phyloP scores from a whole-genome alignment of 2,113 vertebrate species.

The Syngnathus typhle region DNA sequence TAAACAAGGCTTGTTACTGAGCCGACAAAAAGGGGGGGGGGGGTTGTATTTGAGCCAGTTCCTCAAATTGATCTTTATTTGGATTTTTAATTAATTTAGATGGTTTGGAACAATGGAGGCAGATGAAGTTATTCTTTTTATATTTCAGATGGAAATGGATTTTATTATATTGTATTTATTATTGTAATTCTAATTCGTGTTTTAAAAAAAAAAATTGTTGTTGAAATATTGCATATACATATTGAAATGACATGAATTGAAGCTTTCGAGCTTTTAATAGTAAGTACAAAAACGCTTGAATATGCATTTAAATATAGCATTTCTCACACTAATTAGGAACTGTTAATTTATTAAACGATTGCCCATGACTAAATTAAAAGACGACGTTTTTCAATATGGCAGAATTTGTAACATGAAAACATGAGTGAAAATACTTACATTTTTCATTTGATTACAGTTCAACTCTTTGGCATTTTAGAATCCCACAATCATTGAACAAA shows the following conservation, averaged over 20 bases:
- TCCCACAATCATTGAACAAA: not conserved
- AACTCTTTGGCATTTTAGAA: not conserved
- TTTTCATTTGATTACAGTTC: not conserved
- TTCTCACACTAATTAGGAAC: not conserved
- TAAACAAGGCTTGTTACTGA: constrained; percentile 25
- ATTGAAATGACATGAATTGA: not conserved
- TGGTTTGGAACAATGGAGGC: not conserved
- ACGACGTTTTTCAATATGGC: not conserved
- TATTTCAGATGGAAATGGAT: not conserved
- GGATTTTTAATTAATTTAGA: not conserved
- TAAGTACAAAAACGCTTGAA: not conserved
- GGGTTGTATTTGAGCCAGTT: not conserved
- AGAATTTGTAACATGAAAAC: not conserved
- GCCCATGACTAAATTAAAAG: not conserved
- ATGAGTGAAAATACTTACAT: not conserved
- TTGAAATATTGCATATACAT: not conserved
- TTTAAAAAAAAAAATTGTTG: no score
- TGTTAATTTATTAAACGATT: not conserved
- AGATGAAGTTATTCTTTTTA: not conserved
- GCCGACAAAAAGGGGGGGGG: not conserved
- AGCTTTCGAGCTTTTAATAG: not conserved
- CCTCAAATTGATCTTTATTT: not conserved
- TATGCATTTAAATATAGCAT: not conserved
- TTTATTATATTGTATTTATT: not conserved
- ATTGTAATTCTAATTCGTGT: not conserved